Evolutionary conservation across 2,113 vertebrate species (phyloP).

Genomic region (Chitala chitala): DNA sequence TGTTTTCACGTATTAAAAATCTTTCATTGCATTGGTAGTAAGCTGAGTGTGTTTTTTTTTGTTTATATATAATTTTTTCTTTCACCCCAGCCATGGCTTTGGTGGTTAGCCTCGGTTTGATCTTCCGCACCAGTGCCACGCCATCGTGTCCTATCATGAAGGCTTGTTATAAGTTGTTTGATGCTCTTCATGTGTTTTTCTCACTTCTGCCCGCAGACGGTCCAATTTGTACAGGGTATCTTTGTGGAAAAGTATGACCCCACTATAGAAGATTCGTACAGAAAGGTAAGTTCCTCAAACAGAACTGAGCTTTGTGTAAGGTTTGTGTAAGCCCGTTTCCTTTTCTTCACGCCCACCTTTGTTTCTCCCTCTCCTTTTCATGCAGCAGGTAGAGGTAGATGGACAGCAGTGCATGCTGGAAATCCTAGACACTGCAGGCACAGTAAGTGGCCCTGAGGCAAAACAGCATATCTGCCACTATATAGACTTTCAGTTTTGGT

Average conservation of each 20-base stretch:
- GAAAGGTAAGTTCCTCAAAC: conserved; percentile 80
- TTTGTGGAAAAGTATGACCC: conserved; percentile 99
- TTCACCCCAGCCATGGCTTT: neutral
- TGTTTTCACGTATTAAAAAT: no score
- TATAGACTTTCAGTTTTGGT: neutral
- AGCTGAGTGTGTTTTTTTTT: neutral
- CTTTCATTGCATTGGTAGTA: neutral
- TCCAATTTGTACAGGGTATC: conserved; percentile 99
- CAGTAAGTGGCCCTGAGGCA: conserved; percentile 69
- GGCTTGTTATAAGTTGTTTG: conserved; percentile 17
- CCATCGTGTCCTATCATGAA: no score
- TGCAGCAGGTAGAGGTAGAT: conserved; percentile 97
- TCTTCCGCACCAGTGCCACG: no score
- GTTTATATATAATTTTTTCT: neutral
- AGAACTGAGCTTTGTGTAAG: conserved; percentile 31
- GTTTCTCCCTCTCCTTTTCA: conserved; percentile 23
- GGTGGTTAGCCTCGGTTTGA: no score
- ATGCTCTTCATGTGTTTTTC: neutral
- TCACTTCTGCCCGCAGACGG: conserved; percentile 69
- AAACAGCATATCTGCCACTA: neutral
- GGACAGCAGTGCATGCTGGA: conserved; percentile 99
- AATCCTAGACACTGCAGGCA: conserved; percentile 97
- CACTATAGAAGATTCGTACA: conserved; percentile 99
- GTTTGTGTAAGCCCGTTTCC: conserved; percentile 4
- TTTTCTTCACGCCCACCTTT: conserved; percentile 14